Percentiles rank a stretch among this genome's conserved stretches.
Evolutionary conservation across 2,113 vertebrate species (phyloP).

Genomic region (Cranoglanis bouderius): DNA sequence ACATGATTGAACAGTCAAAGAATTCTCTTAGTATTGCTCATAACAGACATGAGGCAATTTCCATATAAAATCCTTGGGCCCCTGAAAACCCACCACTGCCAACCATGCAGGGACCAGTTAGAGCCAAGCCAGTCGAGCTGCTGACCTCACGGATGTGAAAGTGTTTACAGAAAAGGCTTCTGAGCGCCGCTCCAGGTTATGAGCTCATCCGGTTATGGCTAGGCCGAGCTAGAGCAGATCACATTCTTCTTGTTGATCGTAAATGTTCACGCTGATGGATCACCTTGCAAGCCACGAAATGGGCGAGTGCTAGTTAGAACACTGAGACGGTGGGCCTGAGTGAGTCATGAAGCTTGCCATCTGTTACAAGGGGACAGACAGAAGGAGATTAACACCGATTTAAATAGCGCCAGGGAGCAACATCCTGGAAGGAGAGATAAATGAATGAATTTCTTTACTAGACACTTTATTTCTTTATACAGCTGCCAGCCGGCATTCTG

Average conservation of each 20-base stretch:
- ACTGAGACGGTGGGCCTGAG: not conserved
- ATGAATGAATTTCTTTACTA: conserved; percentile 44
- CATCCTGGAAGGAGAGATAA: conserved; percentile 34
- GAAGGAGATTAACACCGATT: conserved; percentile 27
- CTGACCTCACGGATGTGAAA: conserved; percentile 29
- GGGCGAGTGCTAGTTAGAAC: not conserved
- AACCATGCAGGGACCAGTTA: conserved; percentile 44
- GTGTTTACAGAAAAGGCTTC: conserved; percentile 24
- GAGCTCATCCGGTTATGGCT: conserved; percentile 42
- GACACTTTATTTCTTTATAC: conserved; percentile 38
- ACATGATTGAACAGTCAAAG: conserved; percentile 57
- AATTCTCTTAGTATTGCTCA: conserved; percentile 53
- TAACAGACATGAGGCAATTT: conserved; percentile 54
- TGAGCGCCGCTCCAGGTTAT: conserved; percentile 24
- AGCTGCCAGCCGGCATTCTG: conserved; percentile 26
- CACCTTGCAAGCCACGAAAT: not conserved
- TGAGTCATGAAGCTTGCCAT: not conserved
- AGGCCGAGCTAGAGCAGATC: conserved; percentile 27
- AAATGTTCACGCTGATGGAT: conserved; percentile 28
- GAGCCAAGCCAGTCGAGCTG: conserved; percentile 29
- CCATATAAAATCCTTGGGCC: conserved; percentile 45
- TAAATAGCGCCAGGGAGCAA: conserved; percentile 25
- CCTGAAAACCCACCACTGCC: conserved; percentile 43
- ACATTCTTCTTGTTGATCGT: conserved; percentile 38
- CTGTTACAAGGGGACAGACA: not conserved